These are phyloP conservation scores for Lithophane leautieri DNA, from an alignment of 2,888 invertebrate genomes.

Conservation along the genomic window DNA sequence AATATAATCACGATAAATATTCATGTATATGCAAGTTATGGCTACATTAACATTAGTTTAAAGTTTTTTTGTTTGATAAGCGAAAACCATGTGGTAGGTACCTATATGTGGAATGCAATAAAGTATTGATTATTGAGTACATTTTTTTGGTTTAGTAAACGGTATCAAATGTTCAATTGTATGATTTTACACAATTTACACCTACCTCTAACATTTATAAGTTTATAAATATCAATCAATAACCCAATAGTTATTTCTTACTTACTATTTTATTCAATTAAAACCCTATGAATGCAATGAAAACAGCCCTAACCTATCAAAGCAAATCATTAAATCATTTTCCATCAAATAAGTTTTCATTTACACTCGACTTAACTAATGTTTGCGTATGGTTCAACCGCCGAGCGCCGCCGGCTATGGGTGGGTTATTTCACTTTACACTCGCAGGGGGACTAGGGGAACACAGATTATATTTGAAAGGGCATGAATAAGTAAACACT, in stretches of 20 bases:
- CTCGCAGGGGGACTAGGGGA: conserved; percentile 39
- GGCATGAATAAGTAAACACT: conserved; percentile 64
- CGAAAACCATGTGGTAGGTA: too few relatives aligned
- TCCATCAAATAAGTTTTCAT: conserved; percentile 71
- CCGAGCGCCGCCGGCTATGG: conserved; percentile 50
- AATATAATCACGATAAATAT: conserved; percentile 4
- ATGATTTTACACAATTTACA: neutral
- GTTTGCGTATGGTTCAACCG: conserved; percentile 64
- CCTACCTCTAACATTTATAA: neutral
- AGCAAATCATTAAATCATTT: conserved; percentile 68
- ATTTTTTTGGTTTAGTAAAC: conserved; percentile 8
- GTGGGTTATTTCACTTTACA: conserved; percentile 58
- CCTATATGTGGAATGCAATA: too few relatives aligned
- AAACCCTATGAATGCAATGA: neutral
- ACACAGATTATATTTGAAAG: conserved; percentile 56
- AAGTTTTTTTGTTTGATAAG: conserved; percentile 3
- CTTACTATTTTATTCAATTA: conserved; percentile 5
- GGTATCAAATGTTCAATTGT: neutral
- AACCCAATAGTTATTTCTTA: neutral
- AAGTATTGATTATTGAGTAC: too few relatives aligned
- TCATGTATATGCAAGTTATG: neutral
- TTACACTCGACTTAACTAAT: conserved; percentile 66
- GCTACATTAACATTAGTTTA: neutral
- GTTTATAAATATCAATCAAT: neutral
- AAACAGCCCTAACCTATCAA: conserved; percentile 35